Evolutionary conservation across 2,113 vertebrate genomes (phyloP).

Genomic region (Halcyon malimbica): DNA sequence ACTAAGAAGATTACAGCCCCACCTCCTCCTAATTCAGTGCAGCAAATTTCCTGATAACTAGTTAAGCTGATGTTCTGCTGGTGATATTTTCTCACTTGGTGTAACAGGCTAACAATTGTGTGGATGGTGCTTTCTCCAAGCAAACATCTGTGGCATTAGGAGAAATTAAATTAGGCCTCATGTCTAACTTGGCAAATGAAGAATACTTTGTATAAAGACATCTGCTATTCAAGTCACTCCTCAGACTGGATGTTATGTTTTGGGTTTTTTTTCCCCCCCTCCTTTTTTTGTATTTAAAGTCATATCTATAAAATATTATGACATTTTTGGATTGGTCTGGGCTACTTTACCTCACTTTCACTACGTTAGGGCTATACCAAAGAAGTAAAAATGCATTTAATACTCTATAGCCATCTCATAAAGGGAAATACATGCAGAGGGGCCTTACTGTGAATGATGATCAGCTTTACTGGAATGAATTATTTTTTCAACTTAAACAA

Average conservation of each 20-base stretch:
- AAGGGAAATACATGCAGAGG: neutral
- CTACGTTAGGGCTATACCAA: neutral
- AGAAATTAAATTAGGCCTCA: neutral
- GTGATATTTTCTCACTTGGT: neutral
- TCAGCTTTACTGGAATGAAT: neutral
- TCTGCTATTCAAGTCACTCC: neutral
- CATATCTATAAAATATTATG: neutral
- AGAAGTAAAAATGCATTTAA: neutral
- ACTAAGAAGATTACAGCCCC: neutral
- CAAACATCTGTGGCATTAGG: neutral
- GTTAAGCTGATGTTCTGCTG: neutral
- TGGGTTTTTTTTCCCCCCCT: neutral
- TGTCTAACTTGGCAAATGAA: neutral
- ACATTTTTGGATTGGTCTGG: neutral
- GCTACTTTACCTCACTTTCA: neutral
- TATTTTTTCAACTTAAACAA: neutral
- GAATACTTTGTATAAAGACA: neutral
- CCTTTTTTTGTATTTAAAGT: neutral
- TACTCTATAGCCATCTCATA: neutral
- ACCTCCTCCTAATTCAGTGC: neutral
- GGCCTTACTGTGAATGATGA: neutral
- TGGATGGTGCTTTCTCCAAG: neutral
- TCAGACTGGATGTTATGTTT: neutral
- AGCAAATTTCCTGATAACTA: neutral
- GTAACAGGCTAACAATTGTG: neutral